Evolutionary conservation across 2,797 vertebrate species (phyloP), one percentile per base, ranked within the genome.

Genomic region (Channa striata): DNA sequence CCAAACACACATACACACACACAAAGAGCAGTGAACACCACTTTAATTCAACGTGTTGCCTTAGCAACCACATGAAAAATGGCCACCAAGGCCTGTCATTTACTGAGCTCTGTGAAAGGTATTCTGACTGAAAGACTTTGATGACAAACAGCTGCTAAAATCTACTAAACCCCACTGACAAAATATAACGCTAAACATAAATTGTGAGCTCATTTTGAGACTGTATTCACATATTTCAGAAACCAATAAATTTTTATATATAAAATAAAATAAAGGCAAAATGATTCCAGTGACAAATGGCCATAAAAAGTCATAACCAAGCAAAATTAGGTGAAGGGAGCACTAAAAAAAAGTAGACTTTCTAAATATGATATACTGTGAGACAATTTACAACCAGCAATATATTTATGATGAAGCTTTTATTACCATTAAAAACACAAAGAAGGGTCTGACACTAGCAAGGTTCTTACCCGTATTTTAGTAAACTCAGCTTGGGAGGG

Each of bases 41-140:
- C 68, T 84, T 80, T 75, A 69, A 90, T 83, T 92, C 84, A 84
- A 85, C 78, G 80, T 60, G 92, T 94, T 92, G 83, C 93, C 92
- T 48, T 90, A 76, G 92, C 89, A 94, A 94, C 93, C 71, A 63
- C 76, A 87, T 89, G 73, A 89, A 88, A 93, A 86, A 90, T 82
- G 81, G 74, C 83, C 87, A 85, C 77, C 63, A 59, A 87, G 71
- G 77, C 67, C 81, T 78, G 81, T 81, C 76, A 71, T 73, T 85
- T 82, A 48, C n/a, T 75, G 74, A 85, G 65, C 64, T 43, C 62
- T 4, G 25, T 63, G 78, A 75, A 79, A 80, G 68, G 50, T 69
- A 42, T 72, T 70, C 53, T 40, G 72, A 78, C 48, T 82, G 53
- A 68, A 68, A 80, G 53, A 50, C 70, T 62, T 46, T 23, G 7